phyloP scores from a whole-genome alignment of 2,888 invertebrate species.

The Rotaria socialis region DNA sequence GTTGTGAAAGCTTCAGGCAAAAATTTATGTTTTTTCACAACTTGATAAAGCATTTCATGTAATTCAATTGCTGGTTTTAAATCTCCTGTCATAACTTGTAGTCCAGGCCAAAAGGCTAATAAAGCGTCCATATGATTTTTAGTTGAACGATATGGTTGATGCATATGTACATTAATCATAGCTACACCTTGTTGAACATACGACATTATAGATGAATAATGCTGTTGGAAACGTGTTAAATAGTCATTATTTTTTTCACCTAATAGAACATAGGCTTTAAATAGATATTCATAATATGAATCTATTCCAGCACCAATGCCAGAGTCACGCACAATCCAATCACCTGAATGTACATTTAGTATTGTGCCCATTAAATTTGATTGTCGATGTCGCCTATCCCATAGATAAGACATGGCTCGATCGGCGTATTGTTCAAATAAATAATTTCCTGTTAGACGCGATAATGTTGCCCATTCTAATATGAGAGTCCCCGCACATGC shows the following conservation, averaged over 20 bases:
- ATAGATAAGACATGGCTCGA: slow-evolving; percentile 89
- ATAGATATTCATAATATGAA: slow-evolving; percentile 75
- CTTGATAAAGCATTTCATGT: slow-evolving; percentile 96
- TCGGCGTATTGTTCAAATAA: slow-evolving; percentile 87
- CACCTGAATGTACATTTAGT: slow-evolving; percentile 89
- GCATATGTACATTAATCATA: slow-evolving; percentile 74
- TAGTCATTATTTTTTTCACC: slow-evolving; percentile 67
- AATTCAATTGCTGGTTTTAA: slow-evolving; percentile 95
- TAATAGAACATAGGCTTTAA: slow-evolving; percentile 78
- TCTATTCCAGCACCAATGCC: slow-evolving; percentile 99
- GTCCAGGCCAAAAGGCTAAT: slow-evolving; percentile 94
- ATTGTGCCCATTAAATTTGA: slow-evolving; percentile 94
- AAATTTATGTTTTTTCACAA: slow-evolving; percentile 95
- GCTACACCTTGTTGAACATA: slow-evolving; percentile 73
- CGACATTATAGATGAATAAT: slow-evolving; percentile 92
- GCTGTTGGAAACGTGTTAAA: slow-evolving; percentile 62
- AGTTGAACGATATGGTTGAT: slow-evolving; percentile 85
- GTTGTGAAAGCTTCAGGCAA: slow-evolving; percentile 97
- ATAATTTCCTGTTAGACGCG: slow-evolving; percentile 79
- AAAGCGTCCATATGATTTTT: slow-evolving; percentile 94
- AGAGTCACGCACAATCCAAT: slow-evolving; percentile 92
- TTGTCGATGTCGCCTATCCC: slow-evolving; percentile 83
- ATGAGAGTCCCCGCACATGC: slow-evolving; percentile 97
- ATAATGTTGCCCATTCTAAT: slow-evolving; percentile 90
- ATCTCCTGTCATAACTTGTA: slow-evolving; percentile 81